Percentiles rank a stretch among this genome's conserved stretches.
phyloP scores from a whole-genome alignment of 2,113 vertebrate genomes.

The Arenaria interpres region DNA sequence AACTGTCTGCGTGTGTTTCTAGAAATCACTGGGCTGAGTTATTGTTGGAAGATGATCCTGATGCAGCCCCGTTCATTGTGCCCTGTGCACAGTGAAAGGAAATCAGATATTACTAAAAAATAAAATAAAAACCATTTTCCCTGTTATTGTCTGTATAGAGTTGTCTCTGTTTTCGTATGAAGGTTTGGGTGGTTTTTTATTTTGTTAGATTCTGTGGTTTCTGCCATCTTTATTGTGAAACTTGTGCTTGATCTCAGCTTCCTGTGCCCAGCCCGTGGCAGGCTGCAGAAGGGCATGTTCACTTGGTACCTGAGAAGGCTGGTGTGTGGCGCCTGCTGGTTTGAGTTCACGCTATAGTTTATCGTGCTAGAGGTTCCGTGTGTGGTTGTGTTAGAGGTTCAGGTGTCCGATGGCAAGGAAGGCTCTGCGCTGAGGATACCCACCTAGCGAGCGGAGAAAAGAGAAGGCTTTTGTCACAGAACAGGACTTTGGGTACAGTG shows the following conservation, averaged over 20 bases:
- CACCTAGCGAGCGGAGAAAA: background rate
- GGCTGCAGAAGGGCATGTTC: background rate
- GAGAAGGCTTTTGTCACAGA: background rate
- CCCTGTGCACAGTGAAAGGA: background rate
- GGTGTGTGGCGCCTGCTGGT: background rate
- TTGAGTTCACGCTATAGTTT: background rate
- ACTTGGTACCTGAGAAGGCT: background rate
- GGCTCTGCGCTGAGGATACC: background rate
- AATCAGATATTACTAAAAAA: background rate
- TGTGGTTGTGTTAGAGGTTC: background rate
- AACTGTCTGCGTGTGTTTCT: background rate
- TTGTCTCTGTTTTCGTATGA: background rate
- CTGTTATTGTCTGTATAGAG: background rate
- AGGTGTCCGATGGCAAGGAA: background rate
- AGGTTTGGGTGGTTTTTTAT: background rate
- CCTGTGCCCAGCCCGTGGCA: background rate
- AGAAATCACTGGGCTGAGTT: background rate
- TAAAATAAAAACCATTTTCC: background rate
- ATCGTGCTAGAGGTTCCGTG: rapidly evolving
- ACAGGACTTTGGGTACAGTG: background rate
- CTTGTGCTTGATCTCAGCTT: background rate
- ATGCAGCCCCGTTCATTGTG: background rate
- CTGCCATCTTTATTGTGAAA: background rate
- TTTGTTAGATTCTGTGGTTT: background rate
- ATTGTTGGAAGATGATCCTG: background rate